Evolutionary conservation across 2,888 invertebrate genomes (phyloP).

Genomic region (Agrotis exclamationis): DNA sequence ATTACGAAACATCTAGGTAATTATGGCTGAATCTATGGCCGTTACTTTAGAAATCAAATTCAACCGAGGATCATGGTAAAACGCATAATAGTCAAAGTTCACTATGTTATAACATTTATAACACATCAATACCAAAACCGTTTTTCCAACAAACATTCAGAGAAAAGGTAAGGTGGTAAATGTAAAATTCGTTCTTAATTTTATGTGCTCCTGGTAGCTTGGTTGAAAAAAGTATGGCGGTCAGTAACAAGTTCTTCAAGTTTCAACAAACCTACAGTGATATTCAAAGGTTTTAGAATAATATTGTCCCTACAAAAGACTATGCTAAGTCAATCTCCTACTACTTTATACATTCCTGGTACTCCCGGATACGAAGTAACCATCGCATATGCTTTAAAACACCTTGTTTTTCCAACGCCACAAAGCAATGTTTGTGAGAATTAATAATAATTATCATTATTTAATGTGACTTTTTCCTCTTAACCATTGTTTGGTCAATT

Average conservation of each 20-base stretch:
- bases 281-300: neutral
- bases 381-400: neutral
- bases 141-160: neutral
- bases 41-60: neutral
- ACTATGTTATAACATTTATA: no score
- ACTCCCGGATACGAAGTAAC: slow-evolving; percentile 23
- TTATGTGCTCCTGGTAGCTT: slow-evolving; percentile 30
- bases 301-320: no score
- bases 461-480: slow-evolving; percentile 61
- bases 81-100: no score
- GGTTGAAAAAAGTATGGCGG: neutral
- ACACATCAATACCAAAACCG: no score
- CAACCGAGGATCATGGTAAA: no score
- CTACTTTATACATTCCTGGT: slow-evolving; percentile 36
- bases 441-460: slow-evolving; percentile 2
- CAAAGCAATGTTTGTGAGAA: slow-evolving; percentile 29
- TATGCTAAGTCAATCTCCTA: neutral
- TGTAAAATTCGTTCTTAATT: neutral
- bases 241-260: neutral
- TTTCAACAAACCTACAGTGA: neutral
- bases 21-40: neutral
- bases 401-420: slow-evolving; percentile 27
- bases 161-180: no score
- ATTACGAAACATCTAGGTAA: neutral
- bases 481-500: slow-evolving; percentile 55